Percentiles rank a stretch among this genome's conserved stretches.
phyloP scores from a whole-genome alignment of 1,140 invertebrate species.

The Matsumurasca onukii region DNA sequence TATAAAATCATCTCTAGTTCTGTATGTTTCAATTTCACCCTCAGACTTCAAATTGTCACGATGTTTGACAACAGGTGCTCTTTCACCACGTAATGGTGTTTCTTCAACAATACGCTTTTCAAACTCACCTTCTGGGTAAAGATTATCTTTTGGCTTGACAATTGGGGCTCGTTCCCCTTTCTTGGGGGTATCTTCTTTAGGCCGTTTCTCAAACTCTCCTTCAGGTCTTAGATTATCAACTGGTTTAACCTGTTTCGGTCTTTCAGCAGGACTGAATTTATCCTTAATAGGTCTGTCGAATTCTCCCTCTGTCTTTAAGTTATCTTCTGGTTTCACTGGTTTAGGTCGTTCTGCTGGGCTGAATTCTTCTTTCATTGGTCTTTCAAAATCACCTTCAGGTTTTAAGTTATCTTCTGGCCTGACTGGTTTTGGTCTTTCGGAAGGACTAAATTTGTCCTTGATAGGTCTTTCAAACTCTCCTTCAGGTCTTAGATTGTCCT shows the following conservation, averaged over 20 bases:
- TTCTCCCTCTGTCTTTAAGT: conserved; percentile 62
- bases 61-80: conserved; percentile 52
- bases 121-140: conserved; percentile 57
- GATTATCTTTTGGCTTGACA: conserved; percentile 54
- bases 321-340: conserved; percentile 48
- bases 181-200: conserved; percentile 43
- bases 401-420: conserved; percentile 48
- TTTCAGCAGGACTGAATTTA: conserved; percentile 44
- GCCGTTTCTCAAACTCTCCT: conserved; percentile 47
- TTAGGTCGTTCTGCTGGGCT: conserved; percentile 48
- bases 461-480: conserved; percentile 58
- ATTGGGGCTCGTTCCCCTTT: conserved; percentile 44
- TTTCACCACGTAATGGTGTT: conserved; percentile 50
- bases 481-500: conserved; percentile 57
- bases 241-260: conserved; percentile 45
- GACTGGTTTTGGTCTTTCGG: conserved; percentile 40
- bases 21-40: conserved; percentile 51
- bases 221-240: conserved; percentile 50
- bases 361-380: conserved; percentile 29
- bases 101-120: conserved; percentile 51
- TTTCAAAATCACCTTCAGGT: conserved; percentile 48
- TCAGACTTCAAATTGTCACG: conserved; percentile 59
- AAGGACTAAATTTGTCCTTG: conserved; percentile 53
- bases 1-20: conserved; percentile 47
- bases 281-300: conserved; percentile 52